These are phyloP conservation scores for Cryptus viduatorius DNA, from an alignment of 2,888 invertebrate genomes.

Conservation along the genomic window DNA sequence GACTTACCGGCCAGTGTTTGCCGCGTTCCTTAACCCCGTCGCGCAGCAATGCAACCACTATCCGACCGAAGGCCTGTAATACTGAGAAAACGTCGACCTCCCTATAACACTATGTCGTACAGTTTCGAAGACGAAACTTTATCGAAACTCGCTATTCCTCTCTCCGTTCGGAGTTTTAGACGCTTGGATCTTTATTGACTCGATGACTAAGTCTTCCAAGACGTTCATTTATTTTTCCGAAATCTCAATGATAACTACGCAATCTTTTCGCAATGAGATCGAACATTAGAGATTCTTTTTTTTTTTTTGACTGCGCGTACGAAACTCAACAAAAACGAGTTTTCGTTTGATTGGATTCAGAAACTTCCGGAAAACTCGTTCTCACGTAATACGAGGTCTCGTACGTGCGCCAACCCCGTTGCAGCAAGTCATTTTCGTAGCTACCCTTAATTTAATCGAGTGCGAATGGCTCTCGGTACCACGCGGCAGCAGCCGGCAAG, in stretches of 20 bases:
- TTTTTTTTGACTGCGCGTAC: no score
- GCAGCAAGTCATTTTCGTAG: conserved; percentile 39
- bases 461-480: conserved; percentile 44
- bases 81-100: conserved; percentile 27
- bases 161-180: not conserved
- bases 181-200: conserved; percentile 13
- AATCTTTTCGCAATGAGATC: not conserved
- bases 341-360: conserved; percentile 42
- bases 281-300: not conserved
- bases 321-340: not conserved
- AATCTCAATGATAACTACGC: no score
- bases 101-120: conserved; percentile 31
- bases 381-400: conserved; percentile 45
- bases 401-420: conserved; percentile 36
- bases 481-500: not conserved
- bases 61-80: conserved; percentile 25
- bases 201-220: conserved; percentile 47
- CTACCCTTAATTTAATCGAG: conserved; percentile 54
- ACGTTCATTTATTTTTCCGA: no score
- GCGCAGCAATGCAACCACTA: conserved; percentile 36
- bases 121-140: conserved; percentile 47
- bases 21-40: conserved; percentile 58
- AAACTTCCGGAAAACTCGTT: conserved; percentile 43
- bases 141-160: not conserved
- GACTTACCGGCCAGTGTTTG: conserved; percentile 66